Evolutionary conservation across 2,888 invertebrate genomes (phyloP), one percentile per base, ranked within the genome.

Genomic region (Aphodius sticticus): DNA sequence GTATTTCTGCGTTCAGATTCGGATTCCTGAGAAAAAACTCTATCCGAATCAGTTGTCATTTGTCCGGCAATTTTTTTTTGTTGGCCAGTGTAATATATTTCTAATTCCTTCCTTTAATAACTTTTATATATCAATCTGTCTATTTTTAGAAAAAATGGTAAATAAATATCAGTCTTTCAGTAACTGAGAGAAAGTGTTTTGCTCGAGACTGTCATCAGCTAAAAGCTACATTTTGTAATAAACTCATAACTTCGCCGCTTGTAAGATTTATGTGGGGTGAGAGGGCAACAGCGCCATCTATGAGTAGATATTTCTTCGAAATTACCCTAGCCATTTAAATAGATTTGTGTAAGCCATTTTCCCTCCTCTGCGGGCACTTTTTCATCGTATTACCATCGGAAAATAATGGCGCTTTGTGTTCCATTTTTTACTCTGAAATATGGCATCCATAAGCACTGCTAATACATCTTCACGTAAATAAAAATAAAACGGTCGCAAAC

Each of bases 331-430:
- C 53, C 53, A 53, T 53, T 53, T 53, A 53, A 53, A 53, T 53
- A 53, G 53, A 53, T 53, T 53, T 53, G 53, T 53, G 53, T 53
- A 53, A 53, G 53, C 53, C 53, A 53, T 53, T 53, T 53, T 53
- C 53, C 53, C 53, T 7, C 53, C 53, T 53, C 12, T 12, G 1
- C 12, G 1, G 53, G 9, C 12, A 53, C 3, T 53, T 53, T 53
- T 53, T 53, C 53, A 53, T 53, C 53, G 53, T 9, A 7, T 53
- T 53, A 9, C 12, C 53, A 53, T 53, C 53, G 53, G 12, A 1
- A 12, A 53, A 53, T 53, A 53, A 53, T 53, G 9, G 53, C 53
- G 53, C 53, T 53, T 53, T 53, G 4, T 53, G 53, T 53, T 53
- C 53, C 53, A 53, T 53, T 53, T 53, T 53, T 53, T 53, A 53